phyloP scores from a whole-genome alignment of 2,113 vertebrate species.

The Corythornis cristatus region DNA sequence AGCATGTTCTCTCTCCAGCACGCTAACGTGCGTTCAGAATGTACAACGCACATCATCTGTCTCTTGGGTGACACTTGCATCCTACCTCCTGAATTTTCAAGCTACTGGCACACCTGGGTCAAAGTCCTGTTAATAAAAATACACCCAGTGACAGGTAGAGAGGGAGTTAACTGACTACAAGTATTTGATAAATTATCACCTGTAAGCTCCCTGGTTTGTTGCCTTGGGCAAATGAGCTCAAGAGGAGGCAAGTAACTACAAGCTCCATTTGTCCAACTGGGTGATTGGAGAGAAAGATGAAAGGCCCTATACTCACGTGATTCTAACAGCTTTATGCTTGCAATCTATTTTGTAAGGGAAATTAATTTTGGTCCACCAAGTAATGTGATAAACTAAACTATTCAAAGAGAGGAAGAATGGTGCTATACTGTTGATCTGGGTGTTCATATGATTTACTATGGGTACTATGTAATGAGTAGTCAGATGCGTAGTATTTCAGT shows the following conservation, averaged over 20 bases:
- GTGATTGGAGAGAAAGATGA: neutral
- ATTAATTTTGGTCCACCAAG: neutral
- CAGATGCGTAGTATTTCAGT: neutral
- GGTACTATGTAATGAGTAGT: neutral
- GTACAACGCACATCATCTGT: neutral
- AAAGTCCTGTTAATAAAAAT: neutral
- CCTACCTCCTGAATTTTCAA: neutral
- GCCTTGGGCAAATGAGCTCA: neutral
- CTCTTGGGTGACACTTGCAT: neutral
- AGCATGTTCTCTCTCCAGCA: neutral
- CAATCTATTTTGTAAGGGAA: conserved; percentile 18
- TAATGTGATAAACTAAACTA: neutral
- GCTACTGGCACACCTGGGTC: neutral
- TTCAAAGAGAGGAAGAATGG: neutral
- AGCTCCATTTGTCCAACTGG: neutral
- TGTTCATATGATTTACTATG: neutral
- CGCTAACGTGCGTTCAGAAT: neutral
- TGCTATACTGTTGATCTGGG: neutral
- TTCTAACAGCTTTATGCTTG: conserved; percentile 2
- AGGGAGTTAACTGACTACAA: neutral
- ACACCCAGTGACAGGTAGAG: neutral
- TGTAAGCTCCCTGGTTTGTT: neutral
- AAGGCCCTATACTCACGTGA: neutral
- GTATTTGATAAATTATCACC: neutral
- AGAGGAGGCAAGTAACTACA: neutral